Evolutionary conservation across 2,797 vertebrate species (phyloP).

Genomic region (Chromis chromis): DNA sequence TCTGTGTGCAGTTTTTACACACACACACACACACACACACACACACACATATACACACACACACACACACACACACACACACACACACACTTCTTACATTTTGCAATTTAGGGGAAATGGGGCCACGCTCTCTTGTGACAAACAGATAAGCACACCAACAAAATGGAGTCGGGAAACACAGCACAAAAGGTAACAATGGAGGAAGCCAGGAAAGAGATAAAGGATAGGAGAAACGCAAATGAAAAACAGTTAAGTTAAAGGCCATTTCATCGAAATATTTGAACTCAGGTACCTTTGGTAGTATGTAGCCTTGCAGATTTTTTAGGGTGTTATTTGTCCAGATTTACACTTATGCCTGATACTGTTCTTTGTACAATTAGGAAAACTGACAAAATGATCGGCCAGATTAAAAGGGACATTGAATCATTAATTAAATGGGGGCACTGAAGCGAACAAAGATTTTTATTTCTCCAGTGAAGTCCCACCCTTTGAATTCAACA

Average conservation of each 20-base stretch:
- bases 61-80: constrained; percentile 39
- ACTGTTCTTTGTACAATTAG: not conserved
- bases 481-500: not conserved
- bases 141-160: constrained; percentile 51
- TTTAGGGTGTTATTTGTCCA: not conserved
- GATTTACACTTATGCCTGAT: no score
- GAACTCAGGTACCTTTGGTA: no score
- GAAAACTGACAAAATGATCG: not conserved
- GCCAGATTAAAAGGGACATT: no score
- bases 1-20: constrained; percentile 38
- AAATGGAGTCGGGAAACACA: constrained; percentile 63
- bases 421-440: no score
- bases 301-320: no score
- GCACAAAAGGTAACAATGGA: not conserved
- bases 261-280: not conserved
- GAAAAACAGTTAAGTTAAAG: constrained; percentile 4
- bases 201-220: not conserved
- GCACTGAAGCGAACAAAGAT: not conserved
- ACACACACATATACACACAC: constrained; percentile 38
- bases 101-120: constrained; percentile 43
- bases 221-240: not conserved
- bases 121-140: constrained; percentile 34
- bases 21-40: constrained; percentile 49
- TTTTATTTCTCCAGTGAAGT: constrained; percentile 8
- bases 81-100: constrained; percentile 38